These are phyloP conservation scores for Gorsachius goisagi DNA, from an alignment of 2,113 vertebrate species.

Conservation along the genomic window DNA sequence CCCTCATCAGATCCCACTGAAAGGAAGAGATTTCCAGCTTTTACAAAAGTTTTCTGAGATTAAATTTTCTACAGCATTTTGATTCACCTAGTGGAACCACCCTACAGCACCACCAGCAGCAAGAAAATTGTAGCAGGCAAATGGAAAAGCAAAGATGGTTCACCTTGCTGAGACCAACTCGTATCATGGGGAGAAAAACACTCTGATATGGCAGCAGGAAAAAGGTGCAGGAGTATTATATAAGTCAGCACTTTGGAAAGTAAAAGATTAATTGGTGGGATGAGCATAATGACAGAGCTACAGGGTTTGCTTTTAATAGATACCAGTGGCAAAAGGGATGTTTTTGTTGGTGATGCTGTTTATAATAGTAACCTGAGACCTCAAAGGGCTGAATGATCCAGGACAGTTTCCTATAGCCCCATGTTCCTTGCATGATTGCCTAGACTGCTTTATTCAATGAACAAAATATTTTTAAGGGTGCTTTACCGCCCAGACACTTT, in stretches of 20 bases:
- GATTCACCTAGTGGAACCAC: background rate
- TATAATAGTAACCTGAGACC: background rate
- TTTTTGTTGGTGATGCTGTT: background rate
- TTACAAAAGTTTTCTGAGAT: background rate
- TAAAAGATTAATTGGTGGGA: background rate
- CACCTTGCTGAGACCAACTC: background rate
- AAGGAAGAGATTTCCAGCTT: background rate
- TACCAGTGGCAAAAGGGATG: background rate
- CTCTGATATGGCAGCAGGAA: background rate
- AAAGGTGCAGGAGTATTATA: background rate
- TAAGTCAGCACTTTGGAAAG: background rate
- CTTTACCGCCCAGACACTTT: background rate
- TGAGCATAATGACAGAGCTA: background rate
- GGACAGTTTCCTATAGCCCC: background rate
- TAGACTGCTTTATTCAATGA: background rate
- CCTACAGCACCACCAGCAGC: background rate
- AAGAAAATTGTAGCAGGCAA: background rate
- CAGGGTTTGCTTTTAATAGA: background rate
- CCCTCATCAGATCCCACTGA: background rate
- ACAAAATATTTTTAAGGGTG: background rate
- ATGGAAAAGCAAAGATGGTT: background rate
- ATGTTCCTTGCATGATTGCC: background rate
- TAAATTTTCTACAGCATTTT: background rate
- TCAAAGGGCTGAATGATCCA: background rate
- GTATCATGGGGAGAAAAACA: fast-evolving